phyloP scores from a whole-genome alignment of 2,888 invertebrate species.

The Aphrophora alni region DNA sequence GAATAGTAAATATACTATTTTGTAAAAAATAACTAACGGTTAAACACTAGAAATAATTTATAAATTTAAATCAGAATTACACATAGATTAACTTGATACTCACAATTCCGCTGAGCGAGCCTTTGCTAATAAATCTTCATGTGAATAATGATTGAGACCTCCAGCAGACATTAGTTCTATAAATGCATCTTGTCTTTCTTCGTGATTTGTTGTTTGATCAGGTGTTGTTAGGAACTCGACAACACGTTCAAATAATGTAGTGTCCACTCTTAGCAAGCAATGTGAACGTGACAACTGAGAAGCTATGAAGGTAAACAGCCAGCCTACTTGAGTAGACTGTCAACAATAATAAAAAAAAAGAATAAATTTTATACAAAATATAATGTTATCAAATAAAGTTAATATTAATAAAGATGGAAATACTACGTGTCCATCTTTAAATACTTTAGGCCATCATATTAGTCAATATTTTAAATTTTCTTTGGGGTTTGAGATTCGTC shows the following conservation, averaged over 20 bases:
- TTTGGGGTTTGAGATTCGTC: too few relatives aligned
- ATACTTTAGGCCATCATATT: too few relatives aligned
- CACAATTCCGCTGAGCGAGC: slow-evolving; percentile 71
- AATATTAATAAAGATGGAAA: too few relatives aligned
- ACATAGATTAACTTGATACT: too few relatives aligned
- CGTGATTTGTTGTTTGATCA: slow-evolving; percentile 41
- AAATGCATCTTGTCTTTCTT: slow-evolving; percentile 75
- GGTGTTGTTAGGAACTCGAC: slow-evolving; percentile 55
- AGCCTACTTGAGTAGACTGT: slow-evolving; percentile 66
- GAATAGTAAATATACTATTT: too few relatives aligned
- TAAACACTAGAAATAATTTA: too few relatives aligned
- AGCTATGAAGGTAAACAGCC: slow-evolving; percentile 70
- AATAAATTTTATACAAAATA: too few relatives aligned
- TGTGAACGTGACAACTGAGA: slow-evolving; percentile 65
- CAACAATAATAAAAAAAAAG: slow-evolving; percentile 46
- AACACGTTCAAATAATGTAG: slow-evolving; percentile 60
- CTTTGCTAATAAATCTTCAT: slow-evolving; percentile 64
- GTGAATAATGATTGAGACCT: slow-evolving; percentile 65
- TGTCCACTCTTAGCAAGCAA: slow-evolving; percentile 54
- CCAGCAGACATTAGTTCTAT: slow-evolving; percentile 71
- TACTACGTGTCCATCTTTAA: too few relatives aligned
- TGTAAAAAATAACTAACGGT: too few relatives aligned
- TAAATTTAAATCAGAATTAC: too few relatives aligned
- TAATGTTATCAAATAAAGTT: too few relatives aligned
- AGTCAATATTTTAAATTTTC: too few relatives aligned